Evolutionary conservation across 1,140 invertebrate species (phyloP), one percentile per base, ranked within the genome.

Genomic region (Holcopasites calliopsidis): DNA sequence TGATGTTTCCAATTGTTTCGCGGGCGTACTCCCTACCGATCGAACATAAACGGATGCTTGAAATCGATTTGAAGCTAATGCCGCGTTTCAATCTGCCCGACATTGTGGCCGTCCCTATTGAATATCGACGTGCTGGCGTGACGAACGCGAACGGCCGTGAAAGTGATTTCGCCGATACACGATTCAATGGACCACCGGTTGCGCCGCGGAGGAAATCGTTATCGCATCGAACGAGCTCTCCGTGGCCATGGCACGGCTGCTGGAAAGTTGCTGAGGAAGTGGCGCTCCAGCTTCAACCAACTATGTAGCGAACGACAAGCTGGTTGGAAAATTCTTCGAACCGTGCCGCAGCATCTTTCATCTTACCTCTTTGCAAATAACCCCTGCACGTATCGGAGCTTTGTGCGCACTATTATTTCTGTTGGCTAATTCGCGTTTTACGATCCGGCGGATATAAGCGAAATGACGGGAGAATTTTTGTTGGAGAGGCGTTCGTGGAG

Each of bases 101-200:
- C 52, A 49, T 16, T 18, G 47, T 13, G 44, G 5, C 6, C 16
- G 54, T 23, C 31, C n/a, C 65, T 11, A 64, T 72, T 10, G 57
- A 61, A 38, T 47, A 58, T 72, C 70, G 44, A 52, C 33, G 58
- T 23, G 23, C 8, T 10, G 18, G 44, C 13, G 44, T 64, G 70
- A 72, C 58, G 70, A 72, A 72, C 55, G 42, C 31, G 54, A 6
- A 44, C 33, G 57, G 16, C 23, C 57, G 18, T 6, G 35, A 65
- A 54, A 65, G 60, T 50, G 60, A 74, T 55, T 42, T 11, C 50
- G 40, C 7, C 40, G 49, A 73, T 73, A 65, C 35, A 73, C 26
- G 16, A 33, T 42, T 74, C 21, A 74, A 74, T 74, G 62, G 71
- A 74, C 71, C 71, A 66, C 71, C 50, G 71, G 71, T 74, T 74